Percentiles rank a stretch among this genome's conserved stretches.
Evolutionary conservation across 1,140 invertebrate species (phyloP).

Genomic region (Leguminivora glycinivorella): DNA sequence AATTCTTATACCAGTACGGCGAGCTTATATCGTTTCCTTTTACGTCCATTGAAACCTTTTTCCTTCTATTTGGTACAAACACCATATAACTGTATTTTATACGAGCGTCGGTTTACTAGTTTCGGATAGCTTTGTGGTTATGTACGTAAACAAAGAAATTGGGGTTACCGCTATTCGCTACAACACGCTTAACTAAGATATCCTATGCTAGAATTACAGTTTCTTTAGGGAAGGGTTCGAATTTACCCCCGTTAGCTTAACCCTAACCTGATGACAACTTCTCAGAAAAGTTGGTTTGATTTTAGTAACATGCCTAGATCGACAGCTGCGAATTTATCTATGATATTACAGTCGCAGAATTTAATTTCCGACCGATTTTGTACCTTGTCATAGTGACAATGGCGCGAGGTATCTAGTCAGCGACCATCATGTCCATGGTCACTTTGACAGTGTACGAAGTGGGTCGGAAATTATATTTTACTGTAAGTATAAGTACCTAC

Average conservation of each 20-base stretch:
- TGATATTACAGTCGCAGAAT: too few species aligned
- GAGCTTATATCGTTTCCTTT: constrained; percentile 20
- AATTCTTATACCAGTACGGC: neutral
- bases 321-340: too few species aligned
- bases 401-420: too few species aligned
- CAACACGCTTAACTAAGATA: constrained; percentile 11
- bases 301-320: too few species aligned
- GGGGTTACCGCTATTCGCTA: constrained; percentile 5
- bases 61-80: constrained; percentile 26
- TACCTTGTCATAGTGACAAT: too few species aligned
- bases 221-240: neutral
- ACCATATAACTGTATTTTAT: constrained; percentile 23
- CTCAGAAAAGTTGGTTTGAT: too few species aligned
- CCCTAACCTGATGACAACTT: too few species aligned
- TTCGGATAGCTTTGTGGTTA: constrained; percentile 21
- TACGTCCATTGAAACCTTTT: constrained; percentile 24
- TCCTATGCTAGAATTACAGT: neutral
- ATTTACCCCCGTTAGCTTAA: neutral
- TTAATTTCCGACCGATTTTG: too few species aligned
- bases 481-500: too few species aligned
- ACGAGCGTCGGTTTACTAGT: constrained; percentile 13
- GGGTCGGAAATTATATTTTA: too few species aligned
- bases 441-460: too few species aligned
- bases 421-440: too few species aligned
- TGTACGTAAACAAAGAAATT: constrained; percentile 23